phyloP scores from a whole-genome alignment of 2,113 vertebrate species.

The Eulemur macaco region DNA sequence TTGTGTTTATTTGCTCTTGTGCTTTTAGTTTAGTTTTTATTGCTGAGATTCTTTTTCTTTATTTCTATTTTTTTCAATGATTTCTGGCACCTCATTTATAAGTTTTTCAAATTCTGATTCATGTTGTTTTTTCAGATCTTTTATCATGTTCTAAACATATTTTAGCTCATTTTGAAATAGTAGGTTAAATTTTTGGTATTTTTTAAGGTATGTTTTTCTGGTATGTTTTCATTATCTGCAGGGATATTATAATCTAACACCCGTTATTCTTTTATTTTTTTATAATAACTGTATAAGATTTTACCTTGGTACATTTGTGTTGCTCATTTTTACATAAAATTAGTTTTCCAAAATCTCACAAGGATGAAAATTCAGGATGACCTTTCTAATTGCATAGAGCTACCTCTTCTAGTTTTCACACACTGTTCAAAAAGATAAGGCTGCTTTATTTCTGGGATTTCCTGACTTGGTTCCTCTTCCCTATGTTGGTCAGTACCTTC shows the following conservation, averaged over 20 bases:
- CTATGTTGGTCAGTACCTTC: neutral
- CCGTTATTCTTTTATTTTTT: neutral
- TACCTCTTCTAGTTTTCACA: neutral
- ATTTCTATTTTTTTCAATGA: neutral
- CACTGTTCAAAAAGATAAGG: neutral
- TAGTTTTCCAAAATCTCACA: neutral
- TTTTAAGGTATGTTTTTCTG: neutral
- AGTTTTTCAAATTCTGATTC: neutral
- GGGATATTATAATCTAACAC: neutral
- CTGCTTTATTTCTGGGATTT: neutral
- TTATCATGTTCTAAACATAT: neutral
- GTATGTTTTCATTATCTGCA: neutral
- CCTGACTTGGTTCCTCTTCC: neutral
- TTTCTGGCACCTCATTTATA: neutral
- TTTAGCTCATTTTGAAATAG: neutral
- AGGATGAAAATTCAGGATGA: neutral
- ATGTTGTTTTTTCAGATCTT: neutral
- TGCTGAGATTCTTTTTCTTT: neutral
- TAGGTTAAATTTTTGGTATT: neutral
- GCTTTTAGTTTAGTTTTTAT: conserved; percentile 22
- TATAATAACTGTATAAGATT: neutral
- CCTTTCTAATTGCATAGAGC: neutral
- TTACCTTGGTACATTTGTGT: neutral
- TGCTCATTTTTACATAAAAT: neutral
- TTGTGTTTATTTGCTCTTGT: neutral